Evolutionary conservation across 2,113 vertebrate species (phyloP), one percentile per base, ranked within the genome.

Genomic region (Sus scrofa): DNA sequence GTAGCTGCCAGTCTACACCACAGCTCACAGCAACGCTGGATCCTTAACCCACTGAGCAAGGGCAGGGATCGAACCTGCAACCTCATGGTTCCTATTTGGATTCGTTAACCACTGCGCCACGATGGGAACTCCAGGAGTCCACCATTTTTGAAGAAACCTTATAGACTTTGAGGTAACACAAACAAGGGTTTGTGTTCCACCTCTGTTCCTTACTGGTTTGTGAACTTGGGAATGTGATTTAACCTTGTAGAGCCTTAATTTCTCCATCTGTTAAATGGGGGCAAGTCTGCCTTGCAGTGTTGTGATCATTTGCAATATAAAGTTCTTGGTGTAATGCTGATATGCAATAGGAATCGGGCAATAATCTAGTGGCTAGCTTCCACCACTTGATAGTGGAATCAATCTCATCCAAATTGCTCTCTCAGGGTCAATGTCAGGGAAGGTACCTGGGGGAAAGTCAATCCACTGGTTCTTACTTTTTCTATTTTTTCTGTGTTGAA

Each of bases 91-190:
- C n/a, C n/a, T n/a, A n/a, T n/a, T n/a, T n/a, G n/a, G n/a, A n/a
- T n/a, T n/a, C n/a, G n/a, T n/a, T n/a, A n/a, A n/a, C n/a, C n/a
- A n/a, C n/a, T n/a, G n/a, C n/a, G n/a, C n/a, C n/a, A n/a, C n/a
- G n/a, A n/a, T n/a, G n/a, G n/a, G n/a, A n/a, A n/a, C n/a, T n/a
- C n/a, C n/a, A 91, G 50, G 63, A 89, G 81, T 50, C 20, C 30
- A 82, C 24, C 37, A 18, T 85, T 91, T 93, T 82, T 78, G n/a
- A 95, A 96, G 83, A 91, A 88, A 93, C 20, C 6, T 92, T 89
- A 63, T 32, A 70, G 26, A 78, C 34, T 83, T 83, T 34, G 26
- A 95, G 93, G 6, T 32, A 54, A 87, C 58, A 81, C 10, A 86
- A 81, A 62, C 11, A 67, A 87, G 16, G 14, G 2, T 83, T 95